A percentile compares a stretch with the other conserved stretches of the same genome.
Evolutionary conservation across 2,797 vertebrate genomes (phyloP).

Genomic region (Manis crassicaudata): DNA sequence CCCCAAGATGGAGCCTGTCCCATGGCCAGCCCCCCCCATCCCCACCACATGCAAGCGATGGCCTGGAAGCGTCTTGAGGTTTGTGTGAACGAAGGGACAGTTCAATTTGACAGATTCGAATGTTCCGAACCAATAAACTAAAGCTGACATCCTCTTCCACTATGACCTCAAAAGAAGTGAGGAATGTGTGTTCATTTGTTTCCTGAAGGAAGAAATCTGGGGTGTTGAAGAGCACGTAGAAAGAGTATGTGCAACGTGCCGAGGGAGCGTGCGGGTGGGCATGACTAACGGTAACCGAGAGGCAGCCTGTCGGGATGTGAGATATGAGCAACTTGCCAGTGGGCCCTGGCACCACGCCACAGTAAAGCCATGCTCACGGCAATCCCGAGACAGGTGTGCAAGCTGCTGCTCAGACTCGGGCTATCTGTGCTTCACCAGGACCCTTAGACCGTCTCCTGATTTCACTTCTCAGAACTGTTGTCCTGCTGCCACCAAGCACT

Average conservation of each 20-base stretch:
- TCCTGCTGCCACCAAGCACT: background rate
- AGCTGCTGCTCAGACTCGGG: background rate
- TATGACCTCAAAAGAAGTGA: background rate
- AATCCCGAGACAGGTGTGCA: background rate
- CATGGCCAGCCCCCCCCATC: background rate
- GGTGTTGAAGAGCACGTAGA: background rate
- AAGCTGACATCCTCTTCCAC: background rate
- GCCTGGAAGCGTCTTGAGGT: conserved; percentile 49
- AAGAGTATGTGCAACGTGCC: background rate
- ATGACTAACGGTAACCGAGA: background rate
- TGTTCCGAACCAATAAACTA: conserved; percentile 47
- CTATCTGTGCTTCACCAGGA: background rate
- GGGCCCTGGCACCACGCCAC: background rate
- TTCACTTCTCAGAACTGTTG: background rate
- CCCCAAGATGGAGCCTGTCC: background rate
- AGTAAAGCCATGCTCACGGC: background rate
- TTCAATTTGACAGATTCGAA: conserved; percentile 42
- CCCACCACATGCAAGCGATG: background rate
- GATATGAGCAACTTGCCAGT: background rate
- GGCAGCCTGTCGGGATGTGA: background rate
- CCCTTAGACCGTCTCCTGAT: background rate
- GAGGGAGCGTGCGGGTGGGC: background rate
- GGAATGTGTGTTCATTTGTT: background rate
- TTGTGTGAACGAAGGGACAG: background rate
- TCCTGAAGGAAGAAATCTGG: conserved; percentile 15